Evolutionary conservation across 2,888 invertebrate genomes (phyloP).

Genomic region (Pegoplata infirma): DNA sequence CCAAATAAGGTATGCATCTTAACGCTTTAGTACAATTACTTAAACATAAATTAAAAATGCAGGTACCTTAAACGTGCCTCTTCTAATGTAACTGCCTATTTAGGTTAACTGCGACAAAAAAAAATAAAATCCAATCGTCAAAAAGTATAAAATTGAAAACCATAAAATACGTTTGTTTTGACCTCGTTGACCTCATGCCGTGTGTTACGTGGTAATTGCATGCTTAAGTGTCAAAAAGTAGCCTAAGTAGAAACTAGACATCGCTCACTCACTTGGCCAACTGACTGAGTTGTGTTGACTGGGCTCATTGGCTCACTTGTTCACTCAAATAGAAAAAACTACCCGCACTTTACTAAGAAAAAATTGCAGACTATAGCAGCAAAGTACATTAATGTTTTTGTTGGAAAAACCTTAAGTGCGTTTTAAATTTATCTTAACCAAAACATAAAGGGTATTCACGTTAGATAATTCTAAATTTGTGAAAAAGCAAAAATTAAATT

Average conservation of each 20-base stretch:
- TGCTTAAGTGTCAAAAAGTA: conserved; percentile 63
- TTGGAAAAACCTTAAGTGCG: conserved; percentile 32
- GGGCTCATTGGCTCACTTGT: conserved; percentile 26
- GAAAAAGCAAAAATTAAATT: too few relatives aligned
- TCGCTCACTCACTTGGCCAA: conserved; percentile 9
- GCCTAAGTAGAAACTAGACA: conserved; percentile 39
- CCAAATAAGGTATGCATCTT: neutral
- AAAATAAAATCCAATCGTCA: conserved; percentile 24
- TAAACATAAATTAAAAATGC: neutral
- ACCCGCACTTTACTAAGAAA: conserved; percentile 43
- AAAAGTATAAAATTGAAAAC: neutral
- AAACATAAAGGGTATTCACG: too few relatives aligned
- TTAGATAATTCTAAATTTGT: too few relatives aligned
- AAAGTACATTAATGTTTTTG: conserved; percentile 9
- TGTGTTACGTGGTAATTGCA: conserved; percentile 62
- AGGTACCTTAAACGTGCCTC: neutral
- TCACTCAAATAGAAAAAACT: conserved; percentile 29
- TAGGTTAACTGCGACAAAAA: conserved; percentile 1
- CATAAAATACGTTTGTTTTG: conserved; percentile 30
- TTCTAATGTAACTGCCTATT: conserved; percentile 3
- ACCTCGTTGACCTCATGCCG: conserved; percentile 66
- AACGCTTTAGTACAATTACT: neutral
- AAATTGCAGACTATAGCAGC: conserved; percentile 30
- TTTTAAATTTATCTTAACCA: conserved; percentile 11
- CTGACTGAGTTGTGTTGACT: conserved; percentile 20